Evolutionary conservation across 2,797 vertebrate species (phyloP).

Genomic region (Acanthurus lineatus): DNA sequence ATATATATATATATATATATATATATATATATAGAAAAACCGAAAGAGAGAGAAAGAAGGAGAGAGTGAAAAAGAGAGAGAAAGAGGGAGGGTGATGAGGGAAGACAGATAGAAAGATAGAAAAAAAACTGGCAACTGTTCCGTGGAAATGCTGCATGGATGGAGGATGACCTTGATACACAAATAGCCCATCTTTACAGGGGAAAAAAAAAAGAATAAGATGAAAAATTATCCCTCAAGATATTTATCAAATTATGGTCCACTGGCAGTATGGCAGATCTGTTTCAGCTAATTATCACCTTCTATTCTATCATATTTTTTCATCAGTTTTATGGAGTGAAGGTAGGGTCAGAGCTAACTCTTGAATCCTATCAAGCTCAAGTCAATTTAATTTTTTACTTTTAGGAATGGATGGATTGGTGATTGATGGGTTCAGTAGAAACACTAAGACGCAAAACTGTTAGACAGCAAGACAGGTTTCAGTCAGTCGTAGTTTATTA

Average conservation of each 20-base stretch:
- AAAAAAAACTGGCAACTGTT: slow-evolving; percentile 29
- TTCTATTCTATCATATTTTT: slow-evolving; percentile 45
- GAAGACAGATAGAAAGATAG: neutral
- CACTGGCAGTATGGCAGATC: slow-evolving; percentile 51
- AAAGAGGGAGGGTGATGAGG: no score
- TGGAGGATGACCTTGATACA: slow-evolving; percentile 74
- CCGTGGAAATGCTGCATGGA: slow-evolving; percentile 46
- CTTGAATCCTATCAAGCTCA: slow-evolving; percentile 5
- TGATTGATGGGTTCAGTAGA: no score
- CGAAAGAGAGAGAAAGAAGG: slow-evolving; percentile 21
- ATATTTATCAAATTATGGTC: slow-evolving; percentile 66
- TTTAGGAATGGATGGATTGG: no score
- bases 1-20: neutral
- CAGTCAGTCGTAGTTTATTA: neutral
- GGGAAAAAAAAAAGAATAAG: slow-evolving; percentile 24
- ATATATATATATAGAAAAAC: neutral
- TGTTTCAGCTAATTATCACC: slow-evolving; percentile 63
- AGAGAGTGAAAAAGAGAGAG: no score
- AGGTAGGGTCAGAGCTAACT: neutral
- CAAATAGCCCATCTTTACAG: slow-evolving; percentile 65
- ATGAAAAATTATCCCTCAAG: slow-evolving; percentile 42
- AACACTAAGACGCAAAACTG: no score
- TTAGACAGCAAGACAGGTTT: neutral
- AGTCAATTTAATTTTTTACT: neutral
- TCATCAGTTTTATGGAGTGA: slow-evolving; percentile 24